Conservation (phyloP, 2,888 invertebrate genomes). For the Rhagium mordax region DNA sequence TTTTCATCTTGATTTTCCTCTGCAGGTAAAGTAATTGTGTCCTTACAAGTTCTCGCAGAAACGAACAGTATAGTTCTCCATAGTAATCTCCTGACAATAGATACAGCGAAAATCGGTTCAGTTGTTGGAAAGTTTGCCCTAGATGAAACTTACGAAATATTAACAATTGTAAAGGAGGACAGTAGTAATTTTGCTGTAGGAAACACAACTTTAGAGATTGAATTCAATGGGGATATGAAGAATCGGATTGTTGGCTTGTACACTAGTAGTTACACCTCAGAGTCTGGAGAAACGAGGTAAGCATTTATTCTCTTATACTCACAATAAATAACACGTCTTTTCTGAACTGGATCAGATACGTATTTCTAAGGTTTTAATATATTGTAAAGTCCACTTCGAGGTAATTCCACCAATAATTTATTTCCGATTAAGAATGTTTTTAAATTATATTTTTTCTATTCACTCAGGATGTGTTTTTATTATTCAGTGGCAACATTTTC, state of each 20-base stretch:
- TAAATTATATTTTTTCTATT: too few relatives aligned
- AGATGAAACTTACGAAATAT: conserved; percentile 56
- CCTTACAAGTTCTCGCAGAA: conserved; percentile 67
- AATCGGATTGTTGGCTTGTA: conserved; percentile 83
- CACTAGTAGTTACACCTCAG: conserved; percentile 75
- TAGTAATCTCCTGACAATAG: conserved; percentile 74
- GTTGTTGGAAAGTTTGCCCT: conserved; percentile 51
- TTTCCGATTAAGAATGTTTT: too few relatives aligned
- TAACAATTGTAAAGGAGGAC: conserved; percentile 58
- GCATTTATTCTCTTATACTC: conserved; percentile 31
- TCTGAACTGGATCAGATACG: too few relatives aligned
- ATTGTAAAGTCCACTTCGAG: too few relatives aligned
- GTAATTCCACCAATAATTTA: too few relatives aligned
- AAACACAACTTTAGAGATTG: conserved; percentile 73
- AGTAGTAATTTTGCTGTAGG: conserved; percentile 49
- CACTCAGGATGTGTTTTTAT: too few relatives aligned
- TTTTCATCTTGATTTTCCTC: not conserved
- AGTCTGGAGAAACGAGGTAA: conserved; percentile 69
- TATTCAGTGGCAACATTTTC: too few relatives aligned
- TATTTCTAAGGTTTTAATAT: too few relatives aligned
- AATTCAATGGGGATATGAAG: conserved; percentile 78
- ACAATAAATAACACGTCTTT: not conserved
- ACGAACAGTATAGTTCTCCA: conserved; percentile 75
- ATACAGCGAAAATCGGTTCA: conserved; percentile 64
- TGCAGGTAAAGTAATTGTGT: conserved; percentile 69